These are phyloP conservation scores for Candoia aspera DNA, from an alignment of 2,113 vertebrate genomes.

Conservation along the genomic window DNA sequence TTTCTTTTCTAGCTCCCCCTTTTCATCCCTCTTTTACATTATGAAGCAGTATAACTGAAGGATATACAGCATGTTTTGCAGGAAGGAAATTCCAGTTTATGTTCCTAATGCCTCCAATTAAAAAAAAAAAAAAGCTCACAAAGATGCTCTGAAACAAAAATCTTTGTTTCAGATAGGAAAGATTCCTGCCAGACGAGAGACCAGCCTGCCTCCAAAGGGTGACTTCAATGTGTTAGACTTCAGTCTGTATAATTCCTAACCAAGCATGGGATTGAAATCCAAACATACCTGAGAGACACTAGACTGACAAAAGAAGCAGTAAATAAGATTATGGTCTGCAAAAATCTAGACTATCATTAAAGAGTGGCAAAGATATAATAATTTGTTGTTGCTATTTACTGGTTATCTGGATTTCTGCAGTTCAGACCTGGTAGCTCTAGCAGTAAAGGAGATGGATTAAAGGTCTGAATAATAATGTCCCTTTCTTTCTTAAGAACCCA, in stretches of 20 bases:
- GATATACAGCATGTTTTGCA: neutral
- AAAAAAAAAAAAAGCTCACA: neutral
- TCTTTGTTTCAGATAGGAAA: neutral
- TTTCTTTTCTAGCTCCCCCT: too few species aligned
- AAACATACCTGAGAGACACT: neutral
- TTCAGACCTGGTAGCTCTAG: neutral
- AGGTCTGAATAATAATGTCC: neutral
- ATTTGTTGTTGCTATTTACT: neutral
- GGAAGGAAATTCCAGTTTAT: neutral
- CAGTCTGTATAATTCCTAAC: neutral
- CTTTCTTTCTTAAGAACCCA: neutral
- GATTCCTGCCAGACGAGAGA: neutral
- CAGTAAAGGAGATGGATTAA: neutral
- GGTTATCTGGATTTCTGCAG: neutral
- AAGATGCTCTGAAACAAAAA: neutral
- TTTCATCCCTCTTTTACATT: neutral
- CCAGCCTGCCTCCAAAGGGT: neutral
- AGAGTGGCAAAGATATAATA: neutral
- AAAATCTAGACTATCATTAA: neutral
- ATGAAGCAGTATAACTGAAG: neutral
- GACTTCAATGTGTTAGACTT: neutral
- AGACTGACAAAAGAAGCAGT: neutral
- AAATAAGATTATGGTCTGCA: neutral
- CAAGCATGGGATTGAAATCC: neutral
- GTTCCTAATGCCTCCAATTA: neutral